These are phyloP conservation scores for Hippasteria phrygiana DNA, from an alignment of 53 echinoderm and acorn worm genomes.

Conservation along the genomic window DNA sequence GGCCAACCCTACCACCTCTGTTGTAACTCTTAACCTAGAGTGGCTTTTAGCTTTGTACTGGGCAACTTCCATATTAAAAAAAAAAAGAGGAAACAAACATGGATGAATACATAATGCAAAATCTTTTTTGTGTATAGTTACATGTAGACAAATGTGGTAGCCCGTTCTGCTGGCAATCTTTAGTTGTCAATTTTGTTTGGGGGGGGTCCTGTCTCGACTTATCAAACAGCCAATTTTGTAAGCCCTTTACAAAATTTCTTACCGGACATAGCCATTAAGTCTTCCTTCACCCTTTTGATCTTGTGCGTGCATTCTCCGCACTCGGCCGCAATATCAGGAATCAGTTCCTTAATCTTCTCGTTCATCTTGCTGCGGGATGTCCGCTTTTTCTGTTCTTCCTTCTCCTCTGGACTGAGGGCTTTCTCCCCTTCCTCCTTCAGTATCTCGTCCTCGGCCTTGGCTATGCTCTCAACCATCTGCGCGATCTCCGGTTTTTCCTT, in stretches of 20 bases:
- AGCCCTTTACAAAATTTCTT: neutral
- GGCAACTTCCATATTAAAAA: too few species aligned
- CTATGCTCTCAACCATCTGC: neutral
- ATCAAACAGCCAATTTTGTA: too few species aligned
- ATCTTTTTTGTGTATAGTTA: too few species aligned
- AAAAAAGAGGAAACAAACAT: too few species aligned
- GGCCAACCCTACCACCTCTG: too few species aligned
- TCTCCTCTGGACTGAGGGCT: neutral
- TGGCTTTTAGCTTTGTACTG: too few species aligned
- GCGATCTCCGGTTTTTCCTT: constrained; percentile 36
- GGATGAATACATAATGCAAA: too few species aligned
- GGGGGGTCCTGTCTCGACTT: too few species aligned
- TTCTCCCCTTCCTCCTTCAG: neutral
- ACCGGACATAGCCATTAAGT: neutral
- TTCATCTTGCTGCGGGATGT: neutral
- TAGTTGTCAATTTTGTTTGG: too few species aligned
- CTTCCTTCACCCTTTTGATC: constrained; percentile 27
- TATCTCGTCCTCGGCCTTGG: neutral
- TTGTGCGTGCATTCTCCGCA: neutral
- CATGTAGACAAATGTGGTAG: too few species aligned
- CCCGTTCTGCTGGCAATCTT: too few species aligned
- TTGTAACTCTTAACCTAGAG: too few species aligned
- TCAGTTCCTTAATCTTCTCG: constrained; percentile 43
- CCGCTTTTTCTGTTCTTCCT: constrained; percentile 7
- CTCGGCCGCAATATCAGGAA: constrained; percentile 4